Evolutionary conservation across 2,797 vertebrate genomes (phyloP).

Genomic region (Tapera naevia): DNA sequence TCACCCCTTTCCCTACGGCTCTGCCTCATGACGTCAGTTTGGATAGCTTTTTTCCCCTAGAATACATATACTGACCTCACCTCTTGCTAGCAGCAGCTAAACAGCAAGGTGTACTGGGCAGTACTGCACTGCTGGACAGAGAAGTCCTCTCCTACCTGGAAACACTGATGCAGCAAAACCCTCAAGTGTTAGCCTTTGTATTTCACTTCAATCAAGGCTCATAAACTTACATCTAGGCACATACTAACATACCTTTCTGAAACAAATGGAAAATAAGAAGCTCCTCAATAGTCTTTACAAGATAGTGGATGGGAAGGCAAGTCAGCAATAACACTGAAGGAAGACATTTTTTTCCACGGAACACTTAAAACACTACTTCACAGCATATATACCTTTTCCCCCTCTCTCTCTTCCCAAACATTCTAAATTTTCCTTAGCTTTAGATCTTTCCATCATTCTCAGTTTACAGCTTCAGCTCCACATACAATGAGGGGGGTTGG

Average conservation of each 20-base stretch:
- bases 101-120: not conserved
- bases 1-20: not conserved
- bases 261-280: not conserved
- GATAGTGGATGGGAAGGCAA: not conserved
- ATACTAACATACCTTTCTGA: not conserved
- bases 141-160: not conserved
- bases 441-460: not conserved
- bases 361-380: not conserved
- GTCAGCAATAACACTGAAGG: not conserved
- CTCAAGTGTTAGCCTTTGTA: not conserved
- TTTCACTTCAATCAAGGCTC: constrained; percentile 15
- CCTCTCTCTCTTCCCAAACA: not conserved
- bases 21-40: not conserved
- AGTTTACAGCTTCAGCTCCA: not conserved
- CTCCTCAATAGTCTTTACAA: not conserved
- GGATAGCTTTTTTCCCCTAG: not conserved
- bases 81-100: not conserved
- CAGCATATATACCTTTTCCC: not conserved
- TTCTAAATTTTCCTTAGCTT: not conserved
- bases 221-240: not conserved
- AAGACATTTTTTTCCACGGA: not conserved
- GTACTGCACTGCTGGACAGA: not conserved
- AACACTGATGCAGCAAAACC: not conserved
- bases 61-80: not conserved
- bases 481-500: not conserved